These are phyloP conservation scores for Stomatorhinus ivindoensis DNA, from an alignment of 2,113 vertebrate species.

Conservation along the genomic window DNA sequence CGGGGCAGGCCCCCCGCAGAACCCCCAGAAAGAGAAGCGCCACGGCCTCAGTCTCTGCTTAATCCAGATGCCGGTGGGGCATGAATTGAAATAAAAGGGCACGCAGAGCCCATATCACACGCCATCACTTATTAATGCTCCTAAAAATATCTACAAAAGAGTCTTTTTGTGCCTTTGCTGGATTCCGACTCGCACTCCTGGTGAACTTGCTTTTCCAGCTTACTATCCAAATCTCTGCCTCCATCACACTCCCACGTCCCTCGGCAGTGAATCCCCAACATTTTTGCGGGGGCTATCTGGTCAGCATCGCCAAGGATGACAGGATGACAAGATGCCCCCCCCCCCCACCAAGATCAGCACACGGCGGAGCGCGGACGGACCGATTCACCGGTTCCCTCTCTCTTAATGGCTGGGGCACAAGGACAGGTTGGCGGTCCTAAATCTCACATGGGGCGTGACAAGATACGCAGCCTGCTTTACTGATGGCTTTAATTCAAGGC, in stretches of 20 bases:
- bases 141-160: neutral
- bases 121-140: neutral
- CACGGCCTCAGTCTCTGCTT: neutral
- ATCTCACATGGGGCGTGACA: neutral
- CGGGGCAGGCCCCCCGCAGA: neutral
- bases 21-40: neutral
- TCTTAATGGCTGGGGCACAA: neutral
- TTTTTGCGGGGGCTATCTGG: neutral
- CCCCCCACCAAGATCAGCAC: neutral
- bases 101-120: neutral
- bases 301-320: neutral
- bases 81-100: neutral
- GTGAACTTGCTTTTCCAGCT: neutral
- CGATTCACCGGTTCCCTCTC: neutral
- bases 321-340: no score
- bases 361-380: neutral
- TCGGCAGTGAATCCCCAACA: neutral
- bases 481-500: neutral
- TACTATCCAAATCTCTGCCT: neutral
- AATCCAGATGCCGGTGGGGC: neutral
- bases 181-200: neutral
- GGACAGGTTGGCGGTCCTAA: neutral
- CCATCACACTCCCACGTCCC: neutral
- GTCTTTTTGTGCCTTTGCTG: neutral
- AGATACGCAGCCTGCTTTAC: neutral